Evolutionary conservation across 2,113 vertebrate species (phyloP).

Genomic region (Acinonyx jubatus): DNA sequence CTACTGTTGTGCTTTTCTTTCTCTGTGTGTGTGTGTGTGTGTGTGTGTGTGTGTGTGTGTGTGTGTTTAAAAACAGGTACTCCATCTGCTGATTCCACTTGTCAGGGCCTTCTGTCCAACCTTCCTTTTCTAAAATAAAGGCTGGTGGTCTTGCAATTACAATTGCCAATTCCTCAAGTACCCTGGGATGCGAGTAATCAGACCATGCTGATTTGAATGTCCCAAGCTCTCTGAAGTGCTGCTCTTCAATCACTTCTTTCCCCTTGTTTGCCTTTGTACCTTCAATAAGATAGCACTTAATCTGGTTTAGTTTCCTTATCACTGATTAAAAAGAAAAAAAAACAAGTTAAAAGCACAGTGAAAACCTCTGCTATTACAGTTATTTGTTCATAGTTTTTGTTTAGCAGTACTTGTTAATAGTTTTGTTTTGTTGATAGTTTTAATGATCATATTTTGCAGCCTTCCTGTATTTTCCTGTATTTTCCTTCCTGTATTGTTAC

Average conservation of each 20-base stretch:
- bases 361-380: constrained; percentile 20
- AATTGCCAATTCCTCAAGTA: constrained; percentile 51
- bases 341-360: neutral
- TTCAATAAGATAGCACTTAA: constrained; percentile 59
- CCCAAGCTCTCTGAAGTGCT: constrained; percentile 60
- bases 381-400: constrained; percentile 39
- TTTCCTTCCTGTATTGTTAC: neutral
- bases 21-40: too few species aligned
- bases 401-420: constrained; percentile 11
- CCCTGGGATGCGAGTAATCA: constrained; percentile 55
- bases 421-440: neutral
- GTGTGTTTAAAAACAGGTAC: neutral
- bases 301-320: constrained; percentile 64
- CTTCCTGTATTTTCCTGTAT: neutral
- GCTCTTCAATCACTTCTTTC: constrained; percentile 73
- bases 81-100: constrained; percentile 27
- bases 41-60: too few species aligned
- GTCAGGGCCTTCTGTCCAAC: constrained; percentile 9
- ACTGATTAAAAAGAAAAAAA: constrained; percentile 52
- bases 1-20: constrained; percentile 11
- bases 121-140: constrained; percentile 58
- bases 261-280: constrained; percentile 54
- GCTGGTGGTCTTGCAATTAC: constrained; percentile 53
- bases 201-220: constrained; percentile 50
- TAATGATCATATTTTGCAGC: neutral